These are phyloP conservation scores for Calidris pygmaea DNA, from an alignment of 2,113 vertebrate species.

Conservation along the genomic window DNA sequence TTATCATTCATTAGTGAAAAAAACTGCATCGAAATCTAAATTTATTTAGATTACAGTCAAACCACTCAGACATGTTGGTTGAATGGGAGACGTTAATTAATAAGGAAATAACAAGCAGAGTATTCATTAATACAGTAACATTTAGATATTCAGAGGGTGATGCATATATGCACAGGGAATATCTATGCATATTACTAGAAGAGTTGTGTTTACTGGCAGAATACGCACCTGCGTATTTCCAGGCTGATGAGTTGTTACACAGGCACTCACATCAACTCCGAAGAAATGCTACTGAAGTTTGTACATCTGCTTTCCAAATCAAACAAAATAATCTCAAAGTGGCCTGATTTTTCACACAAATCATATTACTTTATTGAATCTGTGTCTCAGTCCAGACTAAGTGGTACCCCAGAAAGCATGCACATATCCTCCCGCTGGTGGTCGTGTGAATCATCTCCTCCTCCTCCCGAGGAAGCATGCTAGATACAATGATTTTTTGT, in stretches of 20 bases:
- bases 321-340: neutral
- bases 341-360: neutral
- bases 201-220: neutral
- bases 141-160: neutral
- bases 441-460: neutral
- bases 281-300: neutral
- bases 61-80: neutral
- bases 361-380: neutral
- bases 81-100: constrained; percentile 17
- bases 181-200: neutral
- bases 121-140: neutral
- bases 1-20: neutral
- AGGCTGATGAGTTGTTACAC: neutral
- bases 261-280: neutral
- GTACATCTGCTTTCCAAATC: neutral
- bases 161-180: neutral
- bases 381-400: neutral
- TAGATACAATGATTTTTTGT: neutral
- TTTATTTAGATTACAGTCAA: constrained; percentile 28
- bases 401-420: neutral
- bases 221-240: constrained; percentile 10
- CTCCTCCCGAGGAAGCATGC: neutral
- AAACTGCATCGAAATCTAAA: neutral
- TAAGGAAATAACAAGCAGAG: constrained; percentile 28
- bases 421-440: neutral